phyloP scores from a whole-genome alignment of 2,888 invertebrate genomes.

The Antheraea yamamai region DNA sequence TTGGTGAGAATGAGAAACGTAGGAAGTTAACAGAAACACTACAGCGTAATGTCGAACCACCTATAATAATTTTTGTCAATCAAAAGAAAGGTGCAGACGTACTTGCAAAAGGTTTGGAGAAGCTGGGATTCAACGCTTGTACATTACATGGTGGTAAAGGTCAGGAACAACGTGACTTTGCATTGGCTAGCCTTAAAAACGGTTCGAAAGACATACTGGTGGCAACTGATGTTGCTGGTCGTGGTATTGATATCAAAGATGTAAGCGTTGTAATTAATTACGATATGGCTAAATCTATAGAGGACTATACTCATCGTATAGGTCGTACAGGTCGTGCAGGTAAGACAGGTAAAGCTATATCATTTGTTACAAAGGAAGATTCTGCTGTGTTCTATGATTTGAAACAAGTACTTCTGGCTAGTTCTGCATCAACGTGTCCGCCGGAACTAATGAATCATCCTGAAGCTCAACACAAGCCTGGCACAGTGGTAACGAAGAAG shows the following conservation, averaged over 20 bases:
- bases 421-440: slow-evolving; percentile 97
- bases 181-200: slow-evolving; percentile 96
- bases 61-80: slow-evolving; percentile 99
- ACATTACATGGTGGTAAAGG: slow-evolving; percentile 99
- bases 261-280: slow-evolving; percentile 99
- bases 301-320: slow-evolving; percentile 98
- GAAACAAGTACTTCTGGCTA: slow-evolving; percentile 93
- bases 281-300: slow-evolving; percentile 99
- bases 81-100: slow-evolving; percentile 99
- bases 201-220: slow-evolving; percentile 99
- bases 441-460: slow-evolving; percentile 98
- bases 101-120: slow-evolving; percentile 97
- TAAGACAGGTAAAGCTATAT: slow-evolving; percentile 97
- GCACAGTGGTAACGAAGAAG: slow-evolving; percentile 96
- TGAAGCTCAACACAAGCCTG: slow-evolving; percentile 98
- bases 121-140: slow-evolving; percentile 97
- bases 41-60: slow-evolving; percentile 94
- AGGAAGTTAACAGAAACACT: slow-evolving; percentile 97
- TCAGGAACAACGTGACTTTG: slow-evolving; percentile 99
- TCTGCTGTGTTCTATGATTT: slow-evolving; percentile 97
- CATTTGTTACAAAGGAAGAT: slow-evolving; percentile 99
- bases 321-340: slow-evolving; percentile 99
- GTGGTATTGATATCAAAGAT: slow-evolving; percentile 99
- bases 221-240: slow-evolving; percentile 99
- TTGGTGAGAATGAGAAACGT: slow-evolving; percentile 97